A percentile compares a stretch with the other conserved stretches of the same genome.
Conservation (phyloP, 2,797 vertebrate species). For the Pagetopsis macropterus region DNA sequence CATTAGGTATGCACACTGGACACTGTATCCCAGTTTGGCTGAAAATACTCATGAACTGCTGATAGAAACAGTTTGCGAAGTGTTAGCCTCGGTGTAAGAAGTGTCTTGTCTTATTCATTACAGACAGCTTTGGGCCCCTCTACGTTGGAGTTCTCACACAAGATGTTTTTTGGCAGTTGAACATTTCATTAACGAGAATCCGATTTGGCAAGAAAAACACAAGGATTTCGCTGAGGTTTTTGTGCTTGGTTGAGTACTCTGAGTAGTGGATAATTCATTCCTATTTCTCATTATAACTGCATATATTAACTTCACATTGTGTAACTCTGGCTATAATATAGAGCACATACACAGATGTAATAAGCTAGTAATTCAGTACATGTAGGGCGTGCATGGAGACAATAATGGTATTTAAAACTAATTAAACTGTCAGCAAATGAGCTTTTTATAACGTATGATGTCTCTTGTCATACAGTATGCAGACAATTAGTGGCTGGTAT, state of each 20-base stretch:
- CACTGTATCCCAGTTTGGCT: constrained; percentile 32
- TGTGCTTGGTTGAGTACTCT: constrained; percentile 29
- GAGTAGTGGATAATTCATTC: constrained; percentile 39
- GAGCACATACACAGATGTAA: constrained; percentile 21
- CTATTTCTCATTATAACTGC: constrained; percentile 54
- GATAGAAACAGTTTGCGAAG: constrained; percentile 36
- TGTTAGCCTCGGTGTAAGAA: constrained; percentile 37
- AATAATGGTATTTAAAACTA: constrained; percentile 41
- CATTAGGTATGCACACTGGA: constrained; percentile 58
- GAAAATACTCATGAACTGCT: constrained; percentile 21
- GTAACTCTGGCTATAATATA: constrained; percentile 14
- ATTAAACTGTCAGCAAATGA: constrained; percentile 49
- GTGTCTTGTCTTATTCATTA: constrained; percentile 35
- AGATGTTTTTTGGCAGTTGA: constrained; percentile 57
- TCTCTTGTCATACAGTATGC: constrained; percentile 10
- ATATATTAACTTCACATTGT: constrained; percentile 46
- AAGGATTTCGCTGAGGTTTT: constrained; percentile 18
- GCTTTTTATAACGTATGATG: constrained; percentile 21
- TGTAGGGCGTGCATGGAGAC: constrained; percentile 15
- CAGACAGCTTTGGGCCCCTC: constrained; percentile 13
- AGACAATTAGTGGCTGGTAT: not conserved
- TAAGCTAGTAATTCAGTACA: constrained; percentile 9
- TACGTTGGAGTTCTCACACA: constrained; percentile 17
- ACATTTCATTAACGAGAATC: constrained; percentile 61
- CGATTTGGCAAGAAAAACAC: constrained; percentile 49